Conservation (phyloP, 2,113 vertebrate species). For the Poecilia latipinna region DNA sequence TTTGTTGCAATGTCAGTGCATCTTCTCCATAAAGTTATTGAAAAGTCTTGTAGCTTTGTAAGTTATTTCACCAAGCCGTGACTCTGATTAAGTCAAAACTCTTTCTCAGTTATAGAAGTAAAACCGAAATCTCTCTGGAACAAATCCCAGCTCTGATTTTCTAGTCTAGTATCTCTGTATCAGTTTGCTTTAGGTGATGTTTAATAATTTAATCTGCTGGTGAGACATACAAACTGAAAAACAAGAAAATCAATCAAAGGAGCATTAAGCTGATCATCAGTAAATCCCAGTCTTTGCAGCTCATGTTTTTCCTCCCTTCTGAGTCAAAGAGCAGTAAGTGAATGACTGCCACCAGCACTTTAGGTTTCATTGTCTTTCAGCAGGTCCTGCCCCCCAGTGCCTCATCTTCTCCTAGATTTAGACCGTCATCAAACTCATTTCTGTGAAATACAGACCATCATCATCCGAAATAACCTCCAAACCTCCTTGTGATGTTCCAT, state of each 20-base stretch:
- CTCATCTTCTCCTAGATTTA: not conserved
- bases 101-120: not conserved
- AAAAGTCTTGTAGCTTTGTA: too few species aligned
- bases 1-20: too few species aligned
- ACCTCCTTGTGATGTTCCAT: not conserved
- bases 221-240: not conserved
- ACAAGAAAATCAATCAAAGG: not conserved
- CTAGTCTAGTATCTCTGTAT: not conserved
- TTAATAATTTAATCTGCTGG: not conserved
- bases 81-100: not conserved
- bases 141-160: not conserved
- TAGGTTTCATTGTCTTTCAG: not conserved
- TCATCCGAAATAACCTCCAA: not conserved
- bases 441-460: constrained; percentile 1
- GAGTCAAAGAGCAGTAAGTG: not conserved
- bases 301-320: not conserved
- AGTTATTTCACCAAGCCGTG: too few species aligned
- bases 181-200: not conserved
- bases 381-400: not conserved
- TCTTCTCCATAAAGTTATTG: too few species aligned
- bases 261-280: not conserved
- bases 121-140: not conserved
- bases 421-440: not conserved
- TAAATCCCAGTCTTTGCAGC: not conserved
- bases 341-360: not conserved